A percentile compares a stretch with the other conserved stretches of the same genome.
Evolutionary conservation across 2,113 vertebrate genomes (phyloP).

Genomic region (Oostethus manadensis): DNA sequence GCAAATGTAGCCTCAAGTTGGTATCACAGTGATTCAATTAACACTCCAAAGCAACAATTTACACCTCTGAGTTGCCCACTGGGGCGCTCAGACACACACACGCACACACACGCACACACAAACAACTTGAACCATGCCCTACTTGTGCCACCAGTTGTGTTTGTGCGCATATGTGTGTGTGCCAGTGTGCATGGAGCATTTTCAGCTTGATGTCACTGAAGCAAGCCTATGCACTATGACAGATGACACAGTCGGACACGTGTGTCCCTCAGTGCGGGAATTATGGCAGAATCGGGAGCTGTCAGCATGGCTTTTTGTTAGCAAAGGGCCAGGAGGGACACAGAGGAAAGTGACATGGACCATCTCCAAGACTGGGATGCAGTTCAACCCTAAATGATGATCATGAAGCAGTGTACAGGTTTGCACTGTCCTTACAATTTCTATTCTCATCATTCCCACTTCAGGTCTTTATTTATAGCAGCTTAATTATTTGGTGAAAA

Average conservation of each 20-base stretch:
- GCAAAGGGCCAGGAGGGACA: conserved; percentile 31
- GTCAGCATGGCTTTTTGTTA: conserved; percentile 40
- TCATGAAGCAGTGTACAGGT: background rate
- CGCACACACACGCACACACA: background rate
- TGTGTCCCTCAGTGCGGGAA: conserved; percentile 14
- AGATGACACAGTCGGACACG: conserved; percentile 28
- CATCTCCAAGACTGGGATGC: background rate
- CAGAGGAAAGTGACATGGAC: conserved; percentile 14
- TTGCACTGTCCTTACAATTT: too few relatives aligned
- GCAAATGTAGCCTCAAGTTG: conserved; percentile 14
- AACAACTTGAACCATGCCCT: background rate
- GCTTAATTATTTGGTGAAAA: too few relatives aligned
- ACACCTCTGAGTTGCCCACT: conserved; percentile 13
- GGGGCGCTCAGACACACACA: conserved; percentile 19
- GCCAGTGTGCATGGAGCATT: background rate
- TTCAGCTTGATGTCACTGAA: conserved; percentile 15
- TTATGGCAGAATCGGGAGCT: conserved; percentile 9
- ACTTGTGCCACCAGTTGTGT: conserved; percentile 3
- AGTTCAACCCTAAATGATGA: background rate
- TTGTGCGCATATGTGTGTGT: background rate
- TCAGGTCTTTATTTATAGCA: too few relatives aligned
- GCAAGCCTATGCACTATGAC: conserved; percentile 17
- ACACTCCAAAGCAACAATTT: conserved; percentile 39
- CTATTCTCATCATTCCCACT: too few relatives aligned
- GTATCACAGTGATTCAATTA: conserved; percentile 38